Evolutionary conservation across 2,797 vertebrate species (phyloP), one percentile per base, ranked within the genome.

Genomic region (Salmo trutta): DNA sequence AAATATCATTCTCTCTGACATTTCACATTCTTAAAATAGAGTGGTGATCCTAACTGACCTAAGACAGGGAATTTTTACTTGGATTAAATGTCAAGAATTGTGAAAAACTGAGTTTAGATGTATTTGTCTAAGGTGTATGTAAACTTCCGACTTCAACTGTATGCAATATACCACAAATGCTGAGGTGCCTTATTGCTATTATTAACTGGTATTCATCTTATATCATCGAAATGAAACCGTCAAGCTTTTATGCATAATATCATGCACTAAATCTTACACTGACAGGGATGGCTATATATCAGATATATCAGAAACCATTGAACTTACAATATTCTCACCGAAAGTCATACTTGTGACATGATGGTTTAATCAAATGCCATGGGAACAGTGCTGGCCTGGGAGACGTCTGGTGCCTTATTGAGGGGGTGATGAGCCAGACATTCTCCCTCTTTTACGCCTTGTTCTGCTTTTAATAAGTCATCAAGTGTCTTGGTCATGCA

Each of bases 381-480:
- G 90, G 89, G 80, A 93, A 93, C 87, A 0, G 79, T 76, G 59
- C 62, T 53, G 80, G 75, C 71, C 81, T 77, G 71, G 74, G 70
- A 90, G 88, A 85, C 87, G 89, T 88, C 87, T 90, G 86, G 83
- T 75, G 79, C 76, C 66, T 71, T 83, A 84, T 79, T 83, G 79
- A 83, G 77, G 84, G 79, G 69, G 80, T 82, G 81, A 79, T 77
- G 4, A 78, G 81, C 78, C 77, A 83, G 82, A 83, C 86, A 83
- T 83, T 65, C 79, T 89, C 86, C 79, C 54, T 87, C 87, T 87
- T 82, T 74, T 21, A 16, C 7, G 73, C 47, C 85, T 84, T 75
- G 78, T 90, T 87, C 82, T 82, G 81, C 77, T 87, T 86, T 89
- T 92, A 92, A 93, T 91, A 92, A 92, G 84, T 91, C 86, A 86